A percentile compares a stretch with the other conserved stretches of the same genome.
Evolutionary conservation across 2,113 vertebrate genomes (phyloP).

Genomic region (Sinocyclocheilus rhinocerous): DNA sequence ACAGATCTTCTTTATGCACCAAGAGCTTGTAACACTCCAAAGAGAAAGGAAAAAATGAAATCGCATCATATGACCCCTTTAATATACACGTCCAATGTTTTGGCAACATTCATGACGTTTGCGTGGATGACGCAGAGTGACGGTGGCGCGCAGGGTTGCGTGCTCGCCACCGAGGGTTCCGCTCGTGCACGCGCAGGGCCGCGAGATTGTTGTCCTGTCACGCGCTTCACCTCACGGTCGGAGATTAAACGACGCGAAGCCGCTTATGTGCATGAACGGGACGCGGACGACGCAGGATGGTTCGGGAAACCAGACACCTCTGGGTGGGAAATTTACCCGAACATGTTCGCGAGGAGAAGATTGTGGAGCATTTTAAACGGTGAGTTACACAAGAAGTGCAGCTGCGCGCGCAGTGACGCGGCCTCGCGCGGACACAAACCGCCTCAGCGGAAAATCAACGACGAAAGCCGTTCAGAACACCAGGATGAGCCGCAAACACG

Average conservation of each 20-base stretch:
- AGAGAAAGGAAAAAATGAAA: no score
- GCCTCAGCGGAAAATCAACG: slow-evolving; percentile 48
- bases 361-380: slow-evolving; percentile 99
- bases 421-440: slow-evolving; percentile 21
- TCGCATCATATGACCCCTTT: no score
- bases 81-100: no score
- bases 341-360: slow-evolving; percentile 98
- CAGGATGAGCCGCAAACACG: neutral
- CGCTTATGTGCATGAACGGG: slow-evolving; percentile 76
- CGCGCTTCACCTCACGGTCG: slow-evolving; percentile 67
- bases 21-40: no score
- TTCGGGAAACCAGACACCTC: slow-evolving; percentile 99
- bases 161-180: no score
- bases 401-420: neutral
- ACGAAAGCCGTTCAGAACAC: slow-evolving; percentile 21
- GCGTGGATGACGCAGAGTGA: slow-evolving; percentile 40
- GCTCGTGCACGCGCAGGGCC: no score
- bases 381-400: slow-evolving; percentile 78
- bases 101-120: no score
- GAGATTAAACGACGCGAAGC: slow-evolving; percentile 63
- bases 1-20: no score
- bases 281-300: slow-evolving; percentile 83
- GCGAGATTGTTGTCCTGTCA: neutral
- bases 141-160: no score
- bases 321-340: slow-evolving; percentile 99